Evolutionary conservation across 2,113 vertebrate genomes (phyloP).

Genomic region (Oryzias curvinotus): DNA sequence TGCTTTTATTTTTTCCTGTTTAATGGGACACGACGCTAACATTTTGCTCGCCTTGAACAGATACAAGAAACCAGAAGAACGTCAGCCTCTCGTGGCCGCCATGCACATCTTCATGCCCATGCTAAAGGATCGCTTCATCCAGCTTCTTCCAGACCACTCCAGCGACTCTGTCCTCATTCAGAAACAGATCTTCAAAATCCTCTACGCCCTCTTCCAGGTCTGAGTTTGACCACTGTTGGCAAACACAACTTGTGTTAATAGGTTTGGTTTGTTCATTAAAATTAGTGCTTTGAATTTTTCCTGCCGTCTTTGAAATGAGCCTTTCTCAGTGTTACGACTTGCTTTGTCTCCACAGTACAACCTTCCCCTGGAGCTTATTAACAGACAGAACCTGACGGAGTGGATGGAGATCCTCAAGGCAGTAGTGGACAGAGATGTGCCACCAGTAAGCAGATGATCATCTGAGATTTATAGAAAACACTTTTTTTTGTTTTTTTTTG

Average conservation of each 20-base stretch:
- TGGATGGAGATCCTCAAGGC: conserved; percentile 99
- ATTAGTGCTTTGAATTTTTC: background rate
- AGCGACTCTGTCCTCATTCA: conserved; percentile 97
- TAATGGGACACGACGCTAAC: background rate
- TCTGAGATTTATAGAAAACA: background rate
- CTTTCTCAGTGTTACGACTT: background rate
- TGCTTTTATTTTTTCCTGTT: background rate
- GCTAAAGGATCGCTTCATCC: conserved; percentile 95
- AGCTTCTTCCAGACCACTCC: conserved; percentile 89
- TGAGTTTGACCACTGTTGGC: background rate
- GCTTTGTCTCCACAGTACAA: conserved; percentile 82
- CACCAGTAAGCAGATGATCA: conserved; percentile 81
- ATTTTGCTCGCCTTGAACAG: conserved; percentile 61
- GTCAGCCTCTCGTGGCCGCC: conserved; percentile 92
- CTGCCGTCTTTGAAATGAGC: background rate
- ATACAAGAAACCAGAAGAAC: conserved; percentile 98
- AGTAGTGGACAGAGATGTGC: conserved; percentile 95
- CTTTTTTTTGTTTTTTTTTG: background rate
- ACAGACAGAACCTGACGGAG: conserved; percentile 94
- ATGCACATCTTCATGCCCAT: conserved; percentile 99
- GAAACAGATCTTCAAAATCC: conserved; percentile 99
- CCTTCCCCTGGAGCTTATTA: conserved; percentile 95
- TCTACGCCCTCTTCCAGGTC: conserved; percentile 98
- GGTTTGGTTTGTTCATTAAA: background rate
- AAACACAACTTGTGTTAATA: background rate